Conservation (phyloP, 2,113 vertebrate genomes). For the Coptodon bakossiorum region DNA sequence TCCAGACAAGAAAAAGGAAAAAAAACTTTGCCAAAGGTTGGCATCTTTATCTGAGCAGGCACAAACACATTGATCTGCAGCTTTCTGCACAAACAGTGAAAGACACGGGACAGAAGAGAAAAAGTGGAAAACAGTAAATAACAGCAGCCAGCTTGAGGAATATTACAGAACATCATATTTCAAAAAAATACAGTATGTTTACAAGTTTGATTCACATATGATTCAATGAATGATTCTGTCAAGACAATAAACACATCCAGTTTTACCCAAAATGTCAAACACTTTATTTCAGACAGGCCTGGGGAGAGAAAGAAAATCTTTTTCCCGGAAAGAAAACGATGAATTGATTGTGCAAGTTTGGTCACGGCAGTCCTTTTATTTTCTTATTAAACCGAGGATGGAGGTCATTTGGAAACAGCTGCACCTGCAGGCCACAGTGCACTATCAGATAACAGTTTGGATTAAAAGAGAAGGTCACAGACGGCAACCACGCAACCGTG, state of each 20-base stretch:
- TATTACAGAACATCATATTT: background rate
- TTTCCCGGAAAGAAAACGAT: background rate
- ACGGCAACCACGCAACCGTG: background rate
- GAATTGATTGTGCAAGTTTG: background rate
- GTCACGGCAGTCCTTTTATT: background rate
- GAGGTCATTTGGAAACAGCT: slow-evolving; percentile 6
- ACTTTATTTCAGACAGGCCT: background rate
- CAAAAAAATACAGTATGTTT: background rate
- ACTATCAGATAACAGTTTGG: background rate
- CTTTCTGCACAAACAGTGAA: background rate
- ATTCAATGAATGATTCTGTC: background rate
- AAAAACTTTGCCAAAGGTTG: background rate
- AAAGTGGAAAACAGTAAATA: background rate
- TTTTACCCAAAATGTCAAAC: background rate
- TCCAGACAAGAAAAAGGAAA: background rate
- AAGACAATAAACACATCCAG: background rate
- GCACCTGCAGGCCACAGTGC: background rate
- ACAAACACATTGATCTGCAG: background rate
- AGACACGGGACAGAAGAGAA: background rate
- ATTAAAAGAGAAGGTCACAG: slow-evolving; percentile 28
- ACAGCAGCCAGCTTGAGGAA: background rate
- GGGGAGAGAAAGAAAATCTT: background rate
- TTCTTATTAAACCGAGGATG: background rate
- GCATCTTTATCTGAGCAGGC: background rate
- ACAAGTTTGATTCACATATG: background rate